A percentile compares a stretch with the other conserved stretches of the same genome.
Conservation (phyloP, 1,140 invertebrate genomes). For the Saxidomus purpurata region DNA sequence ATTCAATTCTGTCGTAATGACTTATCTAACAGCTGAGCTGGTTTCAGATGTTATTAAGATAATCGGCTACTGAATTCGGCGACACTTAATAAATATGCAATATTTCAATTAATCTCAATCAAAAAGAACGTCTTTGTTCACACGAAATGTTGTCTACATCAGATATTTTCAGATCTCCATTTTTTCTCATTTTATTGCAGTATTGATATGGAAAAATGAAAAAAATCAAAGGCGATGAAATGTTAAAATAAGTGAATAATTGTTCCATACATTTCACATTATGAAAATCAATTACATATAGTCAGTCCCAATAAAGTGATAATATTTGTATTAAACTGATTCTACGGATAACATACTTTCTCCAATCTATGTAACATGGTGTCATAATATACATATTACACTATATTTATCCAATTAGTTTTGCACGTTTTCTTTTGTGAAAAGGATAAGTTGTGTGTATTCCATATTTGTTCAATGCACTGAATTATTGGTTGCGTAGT, state of each 20-base stretch:
- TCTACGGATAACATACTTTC: background rate
- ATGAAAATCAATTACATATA: slow-evolving; percentile 7
- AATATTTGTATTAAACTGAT: background rate
- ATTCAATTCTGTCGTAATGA: background rate
- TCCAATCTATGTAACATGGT: background rate
- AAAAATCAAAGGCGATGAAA: slow-evolving; percentile 38
- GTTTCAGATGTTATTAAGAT: slow-evolving; percentile 33
- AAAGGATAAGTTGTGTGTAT: slow-evolving; percentile 5
- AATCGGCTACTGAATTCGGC: background rate
- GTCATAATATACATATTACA: slow-evolving; percentile 6
- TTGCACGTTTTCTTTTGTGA: slow-evolving; percentile 15
- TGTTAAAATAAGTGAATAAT: slow-evolving; percentile 25
- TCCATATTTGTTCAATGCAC: slow-evolving; percentile 11
- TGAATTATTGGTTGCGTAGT: slow-evolving; percentile 3
- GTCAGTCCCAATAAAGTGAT: background rate
- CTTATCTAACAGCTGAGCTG: background rate
- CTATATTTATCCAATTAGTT: slow-evolving; percentile 48
- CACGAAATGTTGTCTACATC: slow-evolving; percentile 14
- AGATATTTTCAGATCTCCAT: background rate
- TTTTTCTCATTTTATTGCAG: background rate
- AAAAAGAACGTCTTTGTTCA: background rate
- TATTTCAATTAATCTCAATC: slow-evolving; percentile 50
- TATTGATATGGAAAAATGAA: slow-evolving; percentile 1
- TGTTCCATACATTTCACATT: slow-evolving; percentile 10
- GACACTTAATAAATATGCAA: background rate